These are phyloP conservation scores for Mirza zaza DNA, from an alignment of 2,113 vertebrate genomes.

Conservation along the genomic window DNA sequence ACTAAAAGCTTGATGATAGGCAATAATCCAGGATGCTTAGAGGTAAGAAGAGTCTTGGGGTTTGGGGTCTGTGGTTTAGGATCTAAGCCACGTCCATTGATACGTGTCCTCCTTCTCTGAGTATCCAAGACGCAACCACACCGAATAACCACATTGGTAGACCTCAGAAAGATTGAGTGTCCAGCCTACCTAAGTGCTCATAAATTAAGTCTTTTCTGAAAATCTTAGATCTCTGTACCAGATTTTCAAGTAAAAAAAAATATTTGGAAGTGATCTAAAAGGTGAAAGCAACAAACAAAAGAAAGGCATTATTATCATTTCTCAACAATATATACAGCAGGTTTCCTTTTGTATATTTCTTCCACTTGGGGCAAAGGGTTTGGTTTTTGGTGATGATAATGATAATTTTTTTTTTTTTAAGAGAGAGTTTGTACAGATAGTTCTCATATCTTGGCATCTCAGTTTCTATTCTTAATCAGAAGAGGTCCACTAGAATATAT, in stretches of 20 bases:
- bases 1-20: background rate
- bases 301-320: background rate
- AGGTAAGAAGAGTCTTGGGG: background rate
- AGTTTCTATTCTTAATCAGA: conserved; percentile 10
- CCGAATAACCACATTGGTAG: background rate
- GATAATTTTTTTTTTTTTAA: background rate
- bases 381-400: background rate
- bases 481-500: background rate
- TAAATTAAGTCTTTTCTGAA: background rate
- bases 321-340: background rate
- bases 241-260: background rate
- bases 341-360: background rate
- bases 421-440: background rate
- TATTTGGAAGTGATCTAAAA: background rate
- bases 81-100: background rate
- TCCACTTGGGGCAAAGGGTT: background rate
- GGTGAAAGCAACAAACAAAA: background rate
- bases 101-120: background rate
- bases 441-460: conserved; percentile 10
- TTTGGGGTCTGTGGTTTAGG: background rate
- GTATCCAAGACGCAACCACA: background rate
- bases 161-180: background rate
- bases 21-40: background rate
- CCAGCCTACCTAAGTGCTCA: background rate
- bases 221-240: background rate